Base-by-base conservation (phyloP, 2,888 invertebrate genomes). In the Formica aserva region DNA sequence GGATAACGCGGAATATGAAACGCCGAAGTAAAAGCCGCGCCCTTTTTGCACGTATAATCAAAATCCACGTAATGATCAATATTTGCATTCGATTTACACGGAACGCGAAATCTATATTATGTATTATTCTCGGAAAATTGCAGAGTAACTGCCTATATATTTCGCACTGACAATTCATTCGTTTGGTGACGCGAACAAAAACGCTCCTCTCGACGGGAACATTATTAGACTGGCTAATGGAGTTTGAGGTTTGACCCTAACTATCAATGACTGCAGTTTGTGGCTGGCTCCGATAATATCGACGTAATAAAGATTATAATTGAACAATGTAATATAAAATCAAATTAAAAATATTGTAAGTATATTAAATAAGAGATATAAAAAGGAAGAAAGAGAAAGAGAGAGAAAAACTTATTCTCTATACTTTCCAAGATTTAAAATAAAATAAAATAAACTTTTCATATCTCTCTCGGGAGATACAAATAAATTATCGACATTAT, bases 211-310 rank as follows among this genome's bases (percentile, higher is more conserved):
- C 60, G 13, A 69, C 41, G 48, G 75, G 57, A 15, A 76, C 77
- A 81, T 82, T 72, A 84, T 86, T 84, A 76, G 83, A 87, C 89
- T 84, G 77, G 82, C 80, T 88, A 85, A 89, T 89, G 80, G 67
- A 89, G 83, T 89, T 89, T 83, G 82, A 69, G 80, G 75, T 75
- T 78, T 55, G 74, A 85, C 74, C 60, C 13, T 84, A 84, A 88
- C 88, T 86, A 82, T 62, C 60, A 62, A 77, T 65, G 78, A 76
- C 76, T 80, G 52, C 65, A 81, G 26, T 76, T 84, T 41, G 71
- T 67, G 38, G 60, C 26, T 48, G 35, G 81, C 66, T 85, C 75
- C 62, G 66, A 69, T 84, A 77, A 66, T 82, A 72, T n/a, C 66
- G 35, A 29, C 38, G 57, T 86, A 80, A 85, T 80, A 86, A 86